Evolutionary conservation across 2,888 invertebrate species (phyloP), one percentile per base, ranked within the genome.

Genomic region (Sericinus montela): DNA sequence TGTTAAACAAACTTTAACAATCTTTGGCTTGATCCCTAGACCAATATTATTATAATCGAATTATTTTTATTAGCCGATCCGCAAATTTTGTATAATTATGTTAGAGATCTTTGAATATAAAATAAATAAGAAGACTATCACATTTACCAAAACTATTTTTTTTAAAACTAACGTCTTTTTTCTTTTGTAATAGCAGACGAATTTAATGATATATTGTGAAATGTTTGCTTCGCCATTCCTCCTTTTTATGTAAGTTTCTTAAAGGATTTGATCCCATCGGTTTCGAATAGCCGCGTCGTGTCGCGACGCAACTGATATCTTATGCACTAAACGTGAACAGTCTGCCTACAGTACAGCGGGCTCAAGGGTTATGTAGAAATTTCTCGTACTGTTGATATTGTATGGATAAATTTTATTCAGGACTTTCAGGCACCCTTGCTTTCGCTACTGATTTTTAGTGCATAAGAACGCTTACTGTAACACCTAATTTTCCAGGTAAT

Each of bases 21-120:
- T 93, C 93, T 93, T 94, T 94, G 94, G 94, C 92, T 92, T 94
- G 93, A 92, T 94, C 93, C 93, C 94, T 92, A 91, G 92, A 93
- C 92, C 93, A 92, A 93, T 92, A 91, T 78, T 75, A 76, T 72
- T 79, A 72, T n/a, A 75, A 65, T 74, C 78, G 78, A 81, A 80
- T 77, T 74, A 73, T 69, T 75, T 76, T 73, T 66, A 72, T 70
- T 65, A 74, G 81, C 83, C 80, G 80, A 80, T 80, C 11, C 65
- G 73, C 72, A 78, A 72, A 67, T 62, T 75, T 70, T 71, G 76
- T 75, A 75, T 72, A 75, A 19, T 73, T 73, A 64, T 69, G 72
- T 75, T 69, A 76, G 80, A 86, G 81, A 84, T 86, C 80, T 81
- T 73, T 71, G 72, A 80, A 79, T 79, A 80, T 80, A 71, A 85